A percentile compares a stretch with the other conserved stretches of the same genome.
These are phyloP conservation scores for Scelioninae gen. 1 DNA, from an alignment of 2,888 invertebrate species.

Conservation along the genomic window DNA sequence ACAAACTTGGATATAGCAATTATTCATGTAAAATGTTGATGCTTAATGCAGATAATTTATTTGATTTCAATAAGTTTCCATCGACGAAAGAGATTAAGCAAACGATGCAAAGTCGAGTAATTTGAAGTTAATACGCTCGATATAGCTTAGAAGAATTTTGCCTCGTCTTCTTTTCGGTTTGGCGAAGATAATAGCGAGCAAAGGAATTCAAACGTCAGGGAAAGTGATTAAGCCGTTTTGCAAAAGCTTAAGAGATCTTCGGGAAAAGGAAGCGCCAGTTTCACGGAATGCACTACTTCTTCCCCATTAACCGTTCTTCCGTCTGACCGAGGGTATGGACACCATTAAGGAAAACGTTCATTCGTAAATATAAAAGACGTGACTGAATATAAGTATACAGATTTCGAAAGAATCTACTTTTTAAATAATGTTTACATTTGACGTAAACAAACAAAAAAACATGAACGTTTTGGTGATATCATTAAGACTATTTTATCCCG, in stretches of 20 bases:
- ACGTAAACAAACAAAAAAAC: constrained; percentile 25
- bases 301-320: constrained; percentile 82
- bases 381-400: constrained; percentile 44
- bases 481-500: constrained; percentile 40
- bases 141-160: constrained; percentile 64
- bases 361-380: constrained; percentile 79
- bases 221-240: constrained; percentile 77
- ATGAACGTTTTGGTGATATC: constrained; percentile 32
- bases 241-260: constrained; percentile 72
- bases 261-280: constrained; percentile 71
- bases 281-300: constrained; percentile 77
- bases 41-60: constrained; percentile 42
- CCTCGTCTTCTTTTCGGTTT: constrained; percentile 60
- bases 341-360: constrained; percentile 82
- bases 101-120: constrained; percentile 66
- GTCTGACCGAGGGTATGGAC: constrained; percentile 79
- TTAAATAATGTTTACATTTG: constrained; percentile 42
- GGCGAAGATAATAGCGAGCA: constrained; percentile 69
- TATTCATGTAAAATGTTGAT: constrained; percentile 29
- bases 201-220: constrained; percentile 76
- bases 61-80: constrained; percentile 61
- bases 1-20: background rate
- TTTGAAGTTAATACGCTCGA: constrained; percentile 68
- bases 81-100: constrained; percentile 55
- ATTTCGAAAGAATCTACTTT: constrained; percentile 36